phyloP scores from a whole-genome alignment of 2,888 invertebrate species.

The Tetanocera ferruginea region DNA sequence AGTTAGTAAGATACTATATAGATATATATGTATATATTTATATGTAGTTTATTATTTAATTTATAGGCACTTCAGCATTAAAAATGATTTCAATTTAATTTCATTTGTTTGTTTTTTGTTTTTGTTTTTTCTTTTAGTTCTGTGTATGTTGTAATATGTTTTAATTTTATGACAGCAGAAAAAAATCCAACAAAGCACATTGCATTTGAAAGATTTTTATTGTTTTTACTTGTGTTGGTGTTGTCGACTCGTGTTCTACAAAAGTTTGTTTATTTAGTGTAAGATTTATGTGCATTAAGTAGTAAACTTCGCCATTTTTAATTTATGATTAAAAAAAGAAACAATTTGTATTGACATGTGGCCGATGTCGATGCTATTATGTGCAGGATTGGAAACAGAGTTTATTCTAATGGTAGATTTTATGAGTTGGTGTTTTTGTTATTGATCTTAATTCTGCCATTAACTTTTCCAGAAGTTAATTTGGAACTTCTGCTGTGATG shows the following conservation, averaged over 20 bases:
- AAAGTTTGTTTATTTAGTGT: neutral
- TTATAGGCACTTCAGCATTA: slow-evolving; percentile 38
- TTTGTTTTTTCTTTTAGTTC: slow-evolving; percentile 15
- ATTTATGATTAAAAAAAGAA: too few relatives aligned
- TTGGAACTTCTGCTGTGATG: too few relatives aligned
- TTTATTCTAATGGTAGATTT: too few relatives aligned
- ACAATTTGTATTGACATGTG: too few relatives aligned
- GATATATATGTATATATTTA: slow-evolving; percentile 20
- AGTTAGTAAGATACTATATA: neutral
- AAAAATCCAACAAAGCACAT: neutral
- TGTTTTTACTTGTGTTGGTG: neutral
- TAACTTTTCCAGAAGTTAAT: too few relatives aligned
- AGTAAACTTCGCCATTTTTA: too few relatives aligned
- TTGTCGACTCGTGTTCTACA: neutral
- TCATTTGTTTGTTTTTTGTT: neutral
- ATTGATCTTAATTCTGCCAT: too few relatives aligned
- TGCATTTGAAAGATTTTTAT: neutral
- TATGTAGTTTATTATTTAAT: slow-evolving; percentile 18
- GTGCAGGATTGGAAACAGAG: too few relatives aligned
- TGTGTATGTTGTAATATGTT: neutral
- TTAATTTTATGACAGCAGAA: slow-evolving; percentile 11
- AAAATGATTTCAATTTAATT: slow-evolving; percentile 27
- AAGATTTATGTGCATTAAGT: too few relatives aligned
- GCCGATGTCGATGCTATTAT: neutral
- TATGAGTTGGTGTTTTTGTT: too few relatives aligned